Percentiles rank a stretch among this genome's conserved stretches.
These are phyloP conservation scores for Psephotus haematonotus DNA, from an alignment of 2,113 vertebrate species.

Conservation along the genomic window DNA sequence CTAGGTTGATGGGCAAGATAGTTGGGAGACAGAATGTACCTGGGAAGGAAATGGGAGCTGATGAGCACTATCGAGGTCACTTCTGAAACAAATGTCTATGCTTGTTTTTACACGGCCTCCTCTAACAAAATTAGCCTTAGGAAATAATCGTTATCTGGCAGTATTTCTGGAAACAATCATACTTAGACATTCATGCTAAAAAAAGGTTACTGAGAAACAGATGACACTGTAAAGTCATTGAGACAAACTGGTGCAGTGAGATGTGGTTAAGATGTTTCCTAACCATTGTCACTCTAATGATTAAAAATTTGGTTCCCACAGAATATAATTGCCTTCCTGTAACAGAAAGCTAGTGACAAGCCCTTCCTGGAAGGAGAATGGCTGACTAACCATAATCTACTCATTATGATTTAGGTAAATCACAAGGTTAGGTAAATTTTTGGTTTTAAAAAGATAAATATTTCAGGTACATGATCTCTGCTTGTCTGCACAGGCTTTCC, in stretches of 20 bases:
- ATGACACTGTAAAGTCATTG: neutral
- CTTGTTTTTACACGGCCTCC: neutral
- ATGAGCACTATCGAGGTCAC: fast-evolving
- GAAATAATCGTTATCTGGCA: neutral
- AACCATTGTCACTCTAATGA: neutral
- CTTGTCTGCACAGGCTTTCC: neutral
- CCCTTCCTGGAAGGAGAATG: neutral
- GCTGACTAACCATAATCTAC: neutral
- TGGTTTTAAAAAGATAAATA: neutral
- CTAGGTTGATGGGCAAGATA: neutral
- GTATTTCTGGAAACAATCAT: neutral
- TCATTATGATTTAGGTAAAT: neutral
- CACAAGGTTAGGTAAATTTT: neutral
- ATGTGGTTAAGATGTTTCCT: neutral
- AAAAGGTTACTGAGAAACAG: neutral
- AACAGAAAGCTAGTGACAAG: neutral
- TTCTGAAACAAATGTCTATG: neutral
- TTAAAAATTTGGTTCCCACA: neutral
- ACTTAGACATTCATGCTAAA: neutral
- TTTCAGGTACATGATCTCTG: neutral
- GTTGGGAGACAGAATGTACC: neutral
- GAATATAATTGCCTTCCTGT: neutral
- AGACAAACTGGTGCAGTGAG: neutral
- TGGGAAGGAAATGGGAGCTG: neutral
- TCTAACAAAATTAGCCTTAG: neutral